Conservation (phyloP, 2,888 invertebrate species). For the Thereva unica region DNA sequence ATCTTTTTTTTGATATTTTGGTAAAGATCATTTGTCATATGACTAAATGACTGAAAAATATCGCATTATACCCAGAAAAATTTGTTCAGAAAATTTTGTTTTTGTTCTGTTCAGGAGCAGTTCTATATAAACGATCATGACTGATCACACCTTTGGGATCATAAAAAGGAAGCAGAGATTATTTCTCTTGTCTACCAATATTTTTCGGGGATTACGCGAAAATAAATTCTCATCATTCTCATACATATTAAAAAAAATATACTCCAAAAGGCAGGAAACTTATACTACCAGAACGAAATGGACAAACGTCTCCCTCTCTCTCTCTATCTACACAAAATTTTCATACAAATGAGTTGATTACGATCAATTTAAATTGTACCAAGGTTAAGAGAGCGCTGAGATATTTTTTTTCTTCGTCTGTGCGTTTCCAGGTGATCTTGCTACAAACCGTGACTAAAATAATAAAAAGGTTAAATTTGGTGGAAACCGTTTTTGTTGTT, state of each 20-base stretch:
- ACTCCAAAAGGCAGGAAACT: not conserved
- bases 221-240: slow-evolving; percentile 20
- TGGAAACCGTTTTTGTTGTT: slow-evolving; percentile 2
- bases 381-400: slow-evolving; percentile 30
- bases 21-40: slow-evolving; percentile 40
- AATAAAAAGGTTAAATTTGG: slow-evolving; percentile 29
- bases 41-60: slow-evolving; percentile 7
- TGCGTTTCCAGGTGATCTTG: slow-evolving; percentile 17
- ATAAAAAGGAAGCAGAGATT: not conserved
- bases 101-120: too few species aligned
- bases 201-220: slow-evolving; percentile 6
- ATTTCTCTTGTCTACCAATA: slow-evolving; percentile 1
- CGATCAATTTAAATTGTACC: slow-evolving; percentile 40
- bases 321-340: slow-evolving; percentile 16
- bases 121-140: slow-evolving; percentile 11
- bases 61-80: slow-evolving; percentile 24
- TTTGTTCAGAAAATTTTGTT: slow-evolving; percentile 3
- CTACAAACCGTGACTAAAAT: slow-evolving; percentile 38
- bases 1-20: slow-evolving; percentile 12
- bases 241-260: too few species aligned
- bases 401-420: slow-evolving; percentile 15
- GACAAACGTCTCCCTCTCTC: not conserved
- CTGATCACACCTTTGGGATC: slow-evolving; percentile 40
- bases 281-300: not conserved
- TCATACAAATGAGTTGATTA: slow-evolving; percentile 38